phyloP scores from a whole-genome alignment of 2,888 invertebrate species.

The Hypena proboscidalis region DNA sequence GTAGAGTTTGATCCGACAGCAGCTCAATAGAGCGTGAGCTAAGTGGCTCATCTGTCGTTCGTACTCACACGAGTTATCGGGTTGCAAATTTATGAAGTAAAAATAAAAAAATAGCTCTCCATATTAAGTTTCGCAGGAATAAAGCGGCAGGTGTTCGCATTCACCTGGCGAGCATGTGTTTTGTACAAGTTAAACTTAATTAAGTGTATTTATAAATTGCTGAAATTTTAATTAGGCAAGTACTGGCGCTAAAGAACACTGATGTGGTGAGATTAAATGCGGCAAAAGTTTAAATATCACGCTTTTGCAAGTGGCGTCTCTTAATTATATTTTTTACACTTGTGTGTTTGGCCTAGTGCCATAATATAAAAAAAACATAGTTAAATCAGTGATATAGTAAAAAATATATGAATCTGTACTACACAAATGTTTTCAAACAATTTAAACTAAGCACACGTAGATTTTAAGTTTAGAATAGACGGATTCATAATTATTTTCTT shows the following conservation, averaged over 20 bases:
- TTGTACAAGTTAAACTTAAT: conserved; percentile 66
- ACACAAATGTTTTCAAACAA: too few relatives aligned
- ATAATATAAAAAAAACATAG: too few relatives aligned
- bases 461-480: too few relatives aligned
- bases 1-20: conserved; percentile 50
- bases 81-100: conserved; percentile 62
- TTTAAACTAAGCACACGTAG: too few relatives aligned
- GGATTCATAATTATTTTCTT: too few relatives aligned
- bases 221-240: conserved; percentile 50
- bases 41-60: conserved; percentile 76
- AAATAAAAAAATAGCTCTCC: conserved; percentile 62
- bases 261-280: conserved; percentile 33
- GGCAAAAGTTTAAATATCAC: conserved; percentile 38
- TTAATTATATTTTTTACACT: background rate
- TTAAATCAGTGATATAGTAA: too few relatives aligned
- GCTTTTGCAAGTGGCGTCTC: conserved; percentile 8
- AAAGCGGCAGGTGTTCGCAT: conserved; percentile 70
- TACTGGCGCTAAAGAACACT: conserved; percentile 44
- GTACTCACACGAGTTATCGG: conserved; percentile 66
- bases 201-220: conserved; percentile 58
- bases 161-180: conserved; percentile 80
- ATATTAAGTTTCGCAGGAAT: conserved; percentile 78
- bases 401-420: too few relatives aligned
- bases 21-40: conserved; percentile 73
- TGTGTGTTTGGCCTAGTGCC: too few relatives aligned